These are phyloP conservation scores for Etia nguti DNA, from an alignment of 2,113 vertebrate species.

Conservation along the genomic window DNA sequence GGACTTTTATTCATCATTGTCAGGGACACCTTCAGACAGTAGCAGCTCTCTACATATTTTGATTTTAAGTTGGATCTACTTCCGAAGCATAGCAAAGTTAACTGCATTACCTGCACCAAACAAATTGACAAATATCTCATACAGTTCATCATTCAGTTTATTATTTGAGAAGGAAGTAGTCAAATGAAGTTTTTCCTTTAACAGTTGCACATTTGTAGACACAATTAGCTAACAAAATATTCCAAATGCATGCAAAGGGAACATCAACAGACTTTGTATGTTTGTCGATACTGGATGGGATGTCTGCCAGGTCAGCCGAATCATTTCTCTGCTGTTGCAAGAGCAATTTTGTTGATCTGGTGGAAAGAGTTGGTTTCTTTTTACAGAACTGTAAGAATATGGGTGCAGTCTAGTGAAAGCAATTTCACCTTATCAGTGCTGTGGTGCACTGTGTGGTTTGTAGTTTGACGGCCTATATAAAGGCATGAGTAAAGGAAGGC, in stretches of 20 bases:
- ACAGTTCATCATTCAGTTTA: background rate
- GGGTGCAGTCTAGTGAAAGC: background rate
- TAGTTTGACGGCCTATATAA: background rate
- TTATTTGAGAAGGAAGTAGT: background rate
- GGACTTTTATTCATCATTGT: background rate
- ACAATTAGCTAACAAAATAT: background rate
- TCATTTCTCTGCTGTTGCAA: background rate
- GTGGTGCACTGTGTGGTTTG: background rate
- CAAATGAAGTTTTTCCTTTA: background rate
- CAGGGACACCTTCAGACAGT: background rate
- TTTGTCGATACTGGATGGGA: background rate
- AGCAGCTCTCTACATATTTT: background rate
- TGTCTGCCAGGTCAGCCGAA: background rate
- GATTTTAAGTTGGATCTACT: background rate
- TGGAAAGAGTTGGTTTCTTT: background rate
- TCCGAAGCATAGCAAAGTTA: background rate
- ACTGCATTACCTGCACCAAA: background rate
- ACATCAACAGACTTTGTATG: background rate
- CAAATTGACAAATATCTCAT: background rate
- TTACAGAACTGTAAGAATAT: background rate
- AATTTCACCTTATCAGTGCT: slow-evolving; percentile 16
- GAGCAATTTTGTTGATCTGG: background rate
- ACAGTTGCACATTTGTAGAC: background rate
- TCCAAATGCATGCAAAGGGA: background rate
- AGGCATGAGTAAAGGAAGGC: background rate